Conservation (phyloP, 1,140 invertebrate species). For the Cherax quadricarinatus region DNA sequence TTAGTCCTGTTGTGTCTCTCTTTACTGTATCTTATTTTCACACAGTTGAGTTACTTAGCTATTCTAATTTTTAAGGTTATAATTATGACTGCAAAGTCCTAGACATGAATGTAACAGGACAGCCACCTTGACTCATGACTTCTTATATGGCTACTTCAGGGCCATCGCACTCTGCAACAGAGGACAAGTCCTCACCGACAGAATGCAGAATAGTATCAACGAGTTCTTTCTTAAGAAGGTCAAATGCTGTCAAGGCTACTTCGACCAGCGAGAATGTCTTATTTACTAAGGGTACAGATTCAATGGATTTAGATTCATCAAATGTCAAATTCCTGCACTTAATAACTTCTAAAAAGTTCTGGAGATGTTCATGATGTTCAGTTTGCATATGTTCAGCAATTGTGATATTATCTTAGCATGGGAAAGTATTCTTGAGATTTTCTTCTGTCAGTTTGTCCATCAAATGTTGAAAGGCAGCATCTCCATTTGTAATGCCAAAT, state of each 20-base stretch:
- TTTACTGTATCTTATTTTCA: no score
- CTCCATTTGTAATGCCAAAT: slow-evolving; percentile 1
- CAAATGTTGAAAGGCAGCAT: slow-evolving; percentile 31
- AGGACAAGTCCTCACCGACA: slow-evolving; percentile 30
- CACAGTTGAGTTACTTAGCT: no score
- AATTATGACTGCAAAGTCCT: slow-evolving; percentile 20
- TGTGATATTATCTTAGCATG: slow-evolving; percentile 38
- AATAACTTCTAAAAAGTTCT: slow-evolving; percentile 30
- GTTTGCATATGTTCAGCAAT: slow-evolving; percentile 40
- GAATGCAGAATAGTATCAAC: slow-evolving; percentile 39
- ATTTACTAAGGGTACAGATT: neutral
- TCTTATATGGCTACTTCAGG: slow-evolving; percentile 48
- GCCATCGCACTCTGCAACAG: slow-evolving; percentile 32
- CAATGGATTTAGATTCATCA: slow-evolving; percentile 37
- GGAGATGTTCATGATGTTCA: slow-evolving; percentile 33
- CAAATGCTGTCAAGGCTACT: slow-evolving; percentile 24
- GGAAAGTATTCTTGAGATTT: slow-evolving; percentile 18
- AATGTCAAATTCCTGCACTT: slow-evolving; percentile 14
- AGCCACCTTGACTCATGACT: slow-evolving; percentile 45
- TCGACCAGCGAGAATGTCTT: slow-evolving; percentile 30
- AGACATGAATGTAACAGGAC: slow-evolving; percentile 47
- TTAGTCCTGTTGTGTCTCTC: no score
- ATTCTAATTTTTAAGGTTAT: no score
- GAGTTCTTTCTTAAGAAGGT: slow-evolving; percentile 16
- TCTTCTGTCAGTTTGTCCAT: slow-evolving; percentile 42